phyloP scores from a whole-genome alignment of 2,797 vertebrate species.

The Fistularia commersonii region DNA sequence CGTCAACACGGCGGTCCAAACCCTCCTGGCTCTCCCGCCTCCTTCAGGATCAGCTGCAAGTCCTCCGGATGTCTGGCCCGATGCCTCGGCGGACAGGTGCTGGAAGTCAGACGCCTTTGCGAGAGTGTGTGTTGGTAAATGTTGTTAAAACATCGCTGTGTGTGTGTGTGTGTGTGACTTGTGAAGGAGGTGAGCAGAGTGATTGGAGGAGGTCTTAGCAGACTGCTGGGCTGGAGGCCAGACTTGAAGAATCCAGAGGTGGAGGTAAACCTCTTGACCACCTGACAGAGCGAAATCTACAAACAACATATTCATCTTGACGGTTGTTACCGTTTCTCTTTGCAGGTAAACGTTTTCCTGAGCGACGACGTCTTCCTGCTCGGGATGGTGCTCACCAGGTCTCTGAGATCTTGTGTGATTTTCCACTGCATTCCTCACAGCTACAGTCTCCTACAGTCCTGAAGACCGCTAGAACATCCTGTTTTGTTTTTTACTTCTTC shows the following conservation, averaged over 20 bases:
- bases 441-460: no score
- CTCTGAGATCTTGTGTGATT: background rate
- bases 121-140: no score
- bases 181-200: slow-evolving; percentile 81
- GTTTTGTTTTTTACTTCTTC: background rate
- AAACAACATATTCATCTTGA: no score
- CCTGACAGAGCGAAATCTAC: background rate
- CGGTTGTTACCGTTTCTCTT: slow-evolving; percentile 19
- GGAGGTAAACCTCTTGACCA: slow-evolving; percentile 75
- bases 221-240: slow-evolving; percentile 81
- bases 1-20: background rate
- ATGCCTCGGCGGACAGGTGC: slow-evolving; percentile 75
- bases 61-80: slow-evolving; percentile 81
- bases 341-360: slow-evolving; percentile 84
- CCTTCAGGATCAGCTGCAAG: slow-evolving; percentile 89
- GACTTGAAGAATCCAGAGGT: slow-evolving; percentile 82
- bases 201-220: slow-evolving; percentile 77
- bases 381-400: slow-evolving; percentile 91
- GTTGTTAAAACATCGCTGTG: background rate
- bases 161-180: background rate
- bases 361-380: slow-evolving; percentile 82
- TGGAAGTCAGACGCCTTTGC: no score
- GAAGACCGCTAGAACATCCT: background rate
- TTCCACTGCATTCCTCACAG: no score
- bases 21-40: slow-evolving; percentile 16